Evolutionary conservation across 2,888 invertebrate genomes (phyloP).

Genomic region (Subacronicta megacephala): DNA sequence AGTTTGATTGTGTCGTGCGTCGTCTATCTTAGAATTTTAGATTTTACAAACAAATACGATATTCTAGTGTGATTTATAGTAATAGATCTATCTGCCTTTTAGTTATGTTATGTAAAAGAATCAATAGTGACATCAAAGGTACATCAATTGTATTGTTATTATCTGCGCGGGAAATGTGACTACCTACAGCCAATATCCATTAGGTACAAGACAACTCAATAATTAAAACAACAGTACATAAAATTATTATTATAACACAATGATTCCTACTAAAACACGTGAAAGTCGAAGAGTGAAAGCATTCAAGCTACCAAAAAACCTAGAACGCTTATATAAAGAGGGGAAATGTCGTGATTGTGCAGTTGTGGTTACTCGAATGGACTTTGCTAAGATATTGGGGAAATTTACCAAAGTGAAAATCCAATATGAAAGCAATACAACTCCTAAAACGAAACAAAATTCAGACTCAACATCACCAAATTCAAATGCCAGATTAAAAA

Average conservation of each 20-base stretch:
- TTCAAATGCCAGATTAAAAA: slow-evolving; percentile 75
- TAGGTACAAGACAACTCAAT: slow-evolving; percentile 56
- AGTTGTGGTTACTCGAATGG: slow-evolving; percentile 84
- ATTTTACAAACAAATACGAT: slow-evolving; percentile 60
- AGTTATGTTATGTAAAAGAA: slow-evolving; percentile 43
- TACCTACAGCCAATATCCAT: slow-evolving; percentile 70
- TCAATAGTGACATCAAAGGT: slow-evolving; percentile 48
- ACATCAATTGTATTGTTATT: slow-evolving; percentile 60
- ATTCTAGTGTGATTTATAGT: slow-evolving; percentile 25
- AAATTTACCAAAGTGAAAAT: slow-evolving; percentile 87
- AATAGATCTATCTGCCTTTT: slow-evolving; percentile 36
- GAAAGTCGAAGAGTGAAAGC: slow-evolving; percentile 72
- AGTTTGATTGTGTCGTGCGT: slow-evolving; percentile 64
- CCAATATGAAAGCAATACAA: slow-evolving; percentile 80
- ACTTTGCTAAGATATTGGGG: slow-evolving; percentile 86
- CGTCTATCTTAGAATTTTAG: slow-evolving; percentile 56
- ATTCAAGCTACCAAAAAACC: slow-evolving; percentile 75
- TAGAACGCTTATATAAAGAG: slow-evolving; percentile 81
- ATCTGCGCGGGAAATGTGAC: slow-evolving; percentile 88
- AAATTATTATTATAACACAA: slow-evolving; percentile 49
- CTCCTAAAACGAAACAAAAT: slow-evolving; percentile 70
- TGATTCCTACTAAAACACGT: slow-evolving; percentile 80
- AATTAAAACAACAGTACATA: slow-evolving; percentile 38
- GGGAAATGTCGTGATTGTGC: slow-evolving; percentile 84
- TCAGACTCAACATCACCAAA: slow-evolving; percentile 59